Evolutionary conservation across 2,888 invertebrate species (phyloP), one percentile per base, ranked within the genome.

Genomic region (Dugesia japonica): DNA sequence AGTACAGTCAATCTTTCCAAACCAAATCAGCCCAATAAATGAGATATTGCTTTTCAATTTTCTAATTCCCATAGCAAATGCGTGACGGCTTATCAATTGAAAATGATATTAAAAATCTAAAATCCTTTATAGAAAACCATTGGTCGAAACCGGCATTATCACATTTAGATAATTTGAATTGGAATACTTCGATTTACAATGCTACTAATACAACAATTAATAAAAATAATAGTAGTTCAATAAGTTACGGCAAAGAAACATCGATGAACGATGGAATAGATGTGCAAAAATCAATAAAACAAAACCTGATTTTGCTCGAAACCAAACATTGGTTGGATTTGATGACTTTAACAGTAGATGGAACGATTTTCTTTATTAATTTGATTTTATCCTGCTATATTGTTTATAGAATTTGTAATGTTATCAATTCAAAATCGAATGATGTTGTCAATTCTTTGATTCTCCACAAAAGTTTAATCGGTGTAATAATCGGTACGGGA

Each of bases 371-470:
- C n/a, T 56, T 56, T 23, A 56, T 56, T 13, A 56, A 56, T 56
- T 56, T 56, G n/a, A 56, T 56, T 56, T 23, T 56, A 7, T 56
- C 56, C 1, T 56, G 56, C 56, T 56, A 56, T n/a, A n/a, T 56
- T 7, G 23, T 56, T n/a, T 56, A 56, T 56, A 4, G 56, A n/a
- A 56, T 56, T 7, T 56, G 56, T 23, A 56, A 56, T n/a, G 56
- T 56, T 7, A n/a, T 56, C n/a, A 56, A 56, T n/a, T 56, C 56
- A 23, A 56, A 56, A 56, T 56, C 56, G n/a, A 56, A 56, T 56
- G 56, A 56, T 56, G 56, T 56, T n/a, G 56, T 56, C 23, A 56
- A 56, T 56, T 56, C 56, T 56, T 56, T 56, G 56, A 56, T 56
- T 9, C 56, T 56, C 17, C 56, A 56, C 17, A 56, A 56, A 56